Evolutionary conservation across 2,113 vertebrate species (phyloP).

Genomic region (Sceloporus tristichus): DNA sequence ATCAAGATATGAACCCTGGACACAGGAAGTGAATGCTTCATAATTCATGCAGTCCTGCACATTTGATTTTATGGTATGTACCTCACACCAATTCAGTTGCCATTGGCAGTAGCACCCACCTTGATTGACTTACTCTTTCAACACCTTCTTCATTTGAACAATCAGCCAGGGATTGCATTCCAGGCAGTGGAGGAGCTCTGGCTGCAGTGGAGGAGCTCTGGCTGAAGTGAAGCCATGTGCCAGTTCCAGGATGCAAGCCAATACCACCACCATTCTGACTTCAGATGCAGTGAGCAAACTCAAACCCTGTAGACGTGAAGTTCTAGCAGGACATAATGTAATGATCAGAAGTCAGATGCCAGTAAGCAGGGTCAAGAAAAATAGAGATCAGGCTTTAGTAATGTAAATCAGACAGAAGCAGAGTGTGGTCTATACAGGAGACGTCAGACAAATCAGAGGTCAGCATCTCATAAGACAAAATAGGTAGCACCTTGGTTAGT

Average conservation of each 20-base stretch:
- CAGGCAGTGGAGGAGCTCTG: background rate
- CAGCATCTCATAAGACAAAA: background rate
- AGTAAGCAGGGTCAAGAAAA: background rate
- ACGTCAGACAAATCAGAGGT: no score
- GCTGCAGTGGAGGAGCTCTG: background rate
- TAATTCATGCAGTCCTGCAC: background rate
- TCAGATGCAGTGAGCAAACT: background rate
- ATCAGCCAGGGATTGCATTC: background rate
- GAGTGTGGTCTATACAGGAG: background rate
- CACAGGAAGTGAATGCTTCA: background rate
- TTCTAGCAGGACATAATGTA: no score
- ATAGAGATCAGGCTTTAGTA: background rate
- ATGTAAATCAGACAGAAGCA: background rate
- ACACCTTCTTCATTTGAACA: background rate
- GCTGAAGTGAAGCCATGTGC: background rate
- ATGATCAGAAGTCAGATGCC: background rate
- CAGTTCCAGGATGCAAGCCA: background rate
- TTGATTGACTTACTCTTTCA: background rate
- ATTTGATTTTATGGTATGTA: background rate
- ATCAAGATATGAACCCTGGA: background rate
- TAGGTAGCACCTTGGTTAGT: background rate
- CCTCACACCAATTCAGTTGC: background rate
- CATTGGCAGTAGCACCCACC: background rate
- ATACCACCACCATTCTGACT: background rate
- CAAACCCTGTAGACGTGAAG: no score